A percentile compares a stretch with the other conserved stretches of the same genome.
These are phyloP conservation scores for Etheostoma spectabile DNA, from an alignment of 2,113 vertebrate genomes.

Conservation along the genomic window DNA sequence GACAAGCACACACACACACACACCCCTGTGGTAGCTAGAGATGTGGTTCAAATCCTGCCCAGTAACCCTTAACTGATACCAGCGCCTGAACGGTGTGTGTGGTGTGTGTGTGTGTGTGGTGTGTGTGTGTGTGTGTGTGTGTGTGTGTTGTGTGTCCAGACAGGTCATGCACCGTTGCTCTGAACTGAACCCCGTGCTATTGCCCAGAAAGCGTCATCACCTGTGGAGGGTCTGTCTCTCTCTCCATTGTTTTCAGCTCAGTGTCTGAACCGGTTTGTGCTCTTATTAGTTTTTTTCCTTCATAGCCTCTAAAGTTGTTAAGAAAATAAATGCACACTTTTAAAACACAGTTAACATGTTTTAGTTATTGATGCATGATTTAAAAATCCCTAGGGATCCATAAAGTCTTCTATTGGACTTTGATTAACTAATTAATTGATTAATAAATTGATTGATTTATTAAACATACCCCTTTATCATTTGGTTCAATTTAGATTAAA, in stretches of 20 bases:
- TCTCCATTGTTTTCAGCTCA: slow-evolving; percentile 15
- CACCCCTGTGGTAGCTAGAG: slow-evolving; percentile 30
- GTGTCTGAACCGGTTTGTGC: neutral
- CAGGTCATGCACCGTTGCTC: slow-evolving; percentile 64
- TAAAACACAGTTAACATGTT: neutral
- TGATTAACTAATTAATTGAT: no score
- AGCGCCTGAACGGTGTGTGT: slow-evolving; percentile 25
- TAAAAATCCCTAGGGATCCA: neutral
- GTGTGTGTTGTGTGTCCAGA: slow-evolving; percentile 51
- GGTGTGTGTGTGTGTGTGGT: slow-evolving; percentile 28
- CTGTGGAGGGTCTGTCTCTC: slow-evolving; percentile 50
- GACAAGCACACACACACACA: slow-evolving; percentile 10
- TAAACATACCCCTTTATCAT: neutral
- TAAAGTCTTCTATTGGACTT: no score
- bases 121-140: slow-evolving; percentile 18
- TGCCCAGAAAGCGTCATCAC: slow-evolving; percentile 61
- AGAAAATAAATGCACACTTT: neutral
- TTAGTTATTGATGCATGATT: neutral
- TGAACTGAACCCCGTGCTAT: slow-evolving; percentile 29
- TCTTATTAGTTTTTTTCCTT: neutral
- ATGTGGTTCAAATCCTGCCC: slow-evolving; percentile 62
- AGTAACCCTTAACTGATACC: slow-evolving; percentile 51
- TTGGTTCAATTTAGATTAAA: neutral
- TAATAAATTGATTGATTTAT: neutral
- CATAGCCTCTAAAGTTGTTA: neutral